phyloP scores from a whole-genome alignment of 2,113 vertebrate genomes.

The Colistium nudipinnis region DNA sequence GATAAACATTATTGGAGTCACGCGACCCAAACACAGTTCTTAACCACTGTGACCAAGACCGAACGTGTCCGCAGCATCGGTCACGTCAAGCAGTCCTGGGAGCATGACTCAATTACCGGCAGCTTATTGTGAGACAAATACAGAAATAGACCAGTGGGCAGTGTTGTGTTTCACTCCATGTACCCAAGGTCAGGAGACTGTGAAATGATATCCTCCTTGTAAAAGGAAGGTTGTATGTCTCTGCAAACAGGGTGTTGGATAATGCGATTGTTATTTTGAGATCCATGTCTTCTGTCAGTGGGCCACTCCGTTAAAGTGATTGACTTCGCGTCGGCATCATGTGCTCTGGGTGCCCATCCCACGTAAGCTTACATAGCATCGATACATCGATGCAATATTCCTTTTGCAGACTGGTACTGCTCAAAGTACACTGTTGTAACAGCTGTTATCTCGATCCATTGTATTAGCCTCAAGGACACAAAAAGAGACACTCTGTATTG shows the following conservation, averaged over 20 bases:
- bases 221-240: conserved; percentile 69
- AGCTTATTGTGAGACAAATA: conserved; percentile 81
- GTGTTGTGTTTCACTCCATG: conserved; percentile 80
- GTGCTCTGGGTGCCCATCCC: background rate
- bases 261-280: conserved; percentile 39
- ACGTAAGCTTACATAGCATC: conserved; percentile 1
- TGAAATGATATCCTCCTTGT: conserved; percentile 74
- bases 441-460: conserved; percentile 45
- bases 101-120: conserved; percentile 70
- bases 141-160: conserved; percentile 76
- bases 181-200: conserved; percentile 82
- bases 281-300: conserved; percentile 10
- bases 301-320: conserved; percentile 27
- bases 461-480: conserved; percentile 8
- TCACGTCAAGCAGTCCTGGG: conserved; percentile 61
- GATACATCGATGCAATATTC: conserved; percentile 10
- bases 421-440: conserved; percentile 3
- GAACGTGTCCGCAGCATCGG: conserved; percentile 55
- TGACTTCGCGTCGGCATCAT: conserved; percentile 9
- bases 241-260: conserved; percentile 66
- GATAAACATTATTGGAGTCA: conserved; percentile 46
- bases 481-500: background rate
- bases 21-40: conserved; percentile 48
- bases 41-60: conserved; percentile 52
- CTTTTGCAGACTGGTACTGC: background rate